Percentiles rank a stretch among this genome's conserved stretches.
Conservation (phyloP, 2,888 invertebrate species). For the Neria commutata region DNA sequence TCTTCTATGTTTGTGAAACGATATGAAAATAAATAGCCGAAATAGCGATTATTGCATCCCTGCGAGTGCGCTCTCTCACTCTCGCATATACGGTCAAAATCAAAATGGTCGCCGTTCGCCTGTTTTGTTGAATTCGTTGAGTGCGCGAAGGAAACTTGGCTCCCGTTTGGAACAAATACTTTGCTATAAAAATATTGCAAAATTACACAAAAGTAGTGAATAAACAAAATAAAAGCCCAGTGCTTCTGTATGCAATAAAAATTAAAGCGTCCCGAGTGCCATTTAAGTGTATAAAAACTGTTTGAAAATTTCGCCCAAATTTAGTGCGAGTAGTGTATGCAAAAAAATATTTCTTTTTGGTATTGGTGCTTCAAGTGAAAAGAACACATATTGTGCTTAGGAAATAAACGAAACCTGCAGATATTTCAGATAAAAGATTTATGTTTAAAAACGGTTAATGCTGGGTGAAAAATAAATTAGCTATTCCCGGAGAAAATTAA, state of each 20-base stretch:
- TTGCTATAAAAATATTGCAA: conserved; percentile 10
- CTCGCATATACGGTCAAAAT: conserved; percentile 22
- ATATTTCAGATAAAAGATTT: too few relatives aligned
- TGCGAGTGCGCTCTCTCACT: conserved; percentile 2
- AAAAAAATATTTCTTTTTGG: conserved; percentile 13
- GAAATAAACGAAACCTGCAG: too few relatives aligned
- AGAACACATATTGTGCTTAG: too few relatives aligned
- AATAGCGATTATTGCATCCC: too few relatives aligned
- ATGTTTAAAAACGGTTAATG: too few relatives aligned
- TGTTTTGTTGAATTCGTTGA: conserved; percentile 28
- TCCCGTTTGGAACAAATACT: conserved; percentile 19
- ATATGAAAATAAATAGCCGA: conserved; percentile 51
- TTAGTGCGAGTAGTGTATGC: conserved; percentile 7
- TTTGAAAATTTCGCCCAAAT: not conserved
- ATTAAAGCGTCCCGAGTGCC: too few relatives aligned
- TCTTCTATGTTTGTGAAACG: too few relatives aligned
- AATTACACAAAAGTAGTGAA: conserved; percentile 17
- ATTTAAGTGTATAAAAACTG: not conserved
- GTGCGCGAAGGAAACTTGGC: conserved; percentile 21
- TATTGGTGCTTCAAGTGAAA: not conserved
- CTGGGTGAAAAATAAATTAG: too few relatives aligned
- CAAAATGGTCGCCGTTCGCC: conserved; percentile 32
- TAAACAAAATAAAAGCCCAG: conserved; percentile 17
- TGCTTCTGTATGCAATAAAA: conserved; percentile 8
- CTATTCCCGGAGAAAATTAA: not conserved